Conservation (phyloP, 2,888 invertebrate genomes). For the Bellardia pandia region DNA sequence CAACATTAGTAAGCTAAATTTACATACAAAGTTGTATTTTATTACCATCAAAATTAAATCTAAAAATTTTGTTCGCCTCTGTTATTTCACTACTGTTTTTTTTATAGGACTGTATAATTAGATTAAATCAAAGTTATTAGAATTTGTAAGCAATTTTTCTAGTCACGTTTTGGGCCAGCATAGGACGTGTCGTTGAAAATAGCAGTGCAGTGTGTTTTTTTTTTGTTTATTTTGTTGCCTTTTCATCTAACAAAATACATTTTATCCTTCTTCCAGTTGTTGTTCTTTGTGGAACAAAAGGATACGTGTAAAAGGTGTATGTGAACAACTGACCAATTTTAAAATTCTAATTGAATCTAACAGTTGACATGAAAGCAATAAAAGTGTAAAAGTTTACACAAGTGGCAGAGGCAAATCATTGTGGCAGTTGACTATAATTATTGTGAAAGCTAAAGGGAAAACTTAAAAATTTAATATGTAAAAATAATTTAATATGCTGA, state of each 20-base stretch:
- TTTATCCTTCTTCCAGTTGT: conserved; percentile 17
- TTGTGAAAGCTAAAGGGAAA: neutral
- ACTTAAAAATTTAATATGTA: neutral
- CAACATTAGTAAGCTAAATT: conserved; percentile 5
- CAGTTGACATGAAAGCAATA: conserved; percentile 17
- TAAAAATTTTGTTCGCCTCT: conserved; percentile 49
- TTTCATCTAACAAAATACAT: conserved; percentile 13
- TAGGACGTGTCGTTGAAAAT: conserved; percentile 38
- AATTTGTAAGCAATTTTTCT: conserved; percentile 76
- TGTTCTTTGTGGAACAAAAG: conserved; percentile 2
- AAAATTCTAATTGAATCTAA: conserved; percentile 61
- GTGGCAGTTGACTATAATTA: no score
- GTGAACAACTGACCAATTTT: conserved; percentile 56
- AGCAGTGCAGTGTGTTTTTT: conserved; percentile 25
- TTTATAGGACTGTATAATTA: conserved; percentile 79
- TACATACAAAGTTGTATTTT: conserved; percentile 61
- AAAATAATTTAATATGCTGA: neutral
- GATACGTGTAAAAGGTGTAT: neutral
- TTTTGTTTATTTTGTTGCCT: neutral
- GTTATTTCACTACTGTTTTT: conserved; percentile 5
- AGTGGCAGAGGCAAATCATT: neutral
- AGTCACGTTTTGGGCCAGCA: conserved; percentile 78
- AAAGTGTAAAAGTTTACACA: conserved; percentile 21
- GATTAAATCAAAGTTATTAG: conserved; percentile 80
- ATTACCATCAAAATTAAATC: conserved; percentile 72